Evolutionary conservation across 2,888 invertebrate species (phyloP), one percentile per base, ranked within the genome.

Genomic region (Stegophylla sp.): DNA sequence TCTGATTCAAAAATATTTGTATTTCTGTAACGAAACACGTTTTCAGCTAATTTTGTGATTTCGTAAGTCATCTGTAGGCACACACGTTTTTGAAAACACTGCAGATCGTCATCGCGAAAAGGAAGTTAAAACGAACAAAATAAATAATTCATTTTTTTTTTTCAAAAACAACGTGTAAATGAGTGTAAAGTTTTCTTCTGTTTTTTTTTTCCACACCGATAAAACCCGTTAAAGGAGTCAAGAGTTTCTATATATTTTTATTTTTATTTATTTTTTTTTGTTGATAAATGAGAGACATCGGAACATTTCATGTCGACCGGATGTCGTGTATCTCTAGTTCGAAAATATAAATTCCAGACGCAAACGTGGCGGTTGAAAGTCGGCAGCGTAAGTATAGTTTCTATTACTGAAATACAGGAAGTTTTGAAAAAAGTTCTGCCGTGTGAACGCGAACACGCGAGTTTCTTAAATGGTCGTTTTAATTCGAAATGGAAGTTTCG

Each of bases 291-390:
- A 77, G 45, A 69, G 59, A 77, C 67, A 59, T 56, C 67, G 53
- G 59, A 51, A n/a, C 41, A 20, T 76, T 76, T 76, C 67, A 67
- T 79, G 23, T 79, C 26, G 17, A 48, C 77, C 77, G 77, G 69
- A 71, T 34, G 48, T 69, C 67, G 12, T 61, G 69, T 61, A 69
- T 61, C 51, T 23, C 51, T 23, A 79, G 26, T 61, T 23, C 34
- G 48, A 13, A 61, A 61, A 61, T 48, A 61, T 71, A 69, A 71
- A 71, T 79, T 79, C 61, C 79, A 61, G 69, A 79, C 51, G 59
- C 53, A 15, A 56, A 59, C 41, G 26, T 26, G 43, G 28, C 20
- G 67, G 34, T 34, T 41, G 26, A 67, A 56, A 53, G 77, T n/a
- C 12, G 67, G 45, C 45, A 69, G 45, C n/a, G n/a, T n/a, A n/a